These are phyloP conservation scores for Portevinia maculata DNA, from an alignment of 2,888 invertebrate genomes.

Conservation along the genomic window DNA sequence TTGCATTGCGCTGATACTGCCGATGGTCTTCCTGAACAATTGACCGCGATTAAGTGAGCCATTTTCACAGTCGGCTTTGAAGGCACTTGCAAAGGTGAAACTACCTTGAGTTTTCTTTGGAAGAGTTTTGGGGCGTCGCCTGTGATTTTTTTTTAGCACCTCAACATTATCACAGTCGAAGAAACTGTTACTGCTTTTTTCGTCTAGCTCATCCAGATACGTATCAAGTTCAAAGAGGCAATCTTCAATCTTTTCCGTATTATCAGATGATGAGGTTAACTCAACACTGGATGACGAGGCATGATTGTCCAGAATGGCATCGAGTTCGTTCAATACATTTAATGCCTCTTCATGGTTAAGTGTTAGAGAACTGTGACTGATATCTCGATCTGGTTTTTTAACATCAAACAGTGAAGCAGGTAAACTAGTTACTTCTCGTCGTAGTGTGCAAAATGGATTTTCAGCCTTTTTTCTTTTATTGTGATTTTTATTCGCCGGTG, in stretches of 20 bases:
- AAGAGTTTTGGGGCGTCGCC: constrained; percentile 55
- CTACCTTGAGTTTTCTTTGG: constrained; percentile 65
- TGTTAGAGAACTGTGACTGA: constrained; percentile 57
- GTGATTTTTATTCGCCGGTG: constrained; percentile 69
- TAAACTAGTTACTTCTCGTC: constrained; percentile 24
- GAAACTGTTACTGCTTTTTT: constrained; percentile 62
- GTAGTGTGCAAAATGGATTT: constrained; percentile 76
- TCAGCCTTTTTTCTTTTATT: constrained; percentile 73
- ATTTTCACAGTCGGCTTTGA: constrained; percentile 36
- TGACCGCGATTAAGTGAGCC: constrained; percentile 59
- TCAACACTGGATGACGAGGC: constrained; percentile 76
- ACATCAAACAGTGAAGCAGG: constrained; percentile 47
- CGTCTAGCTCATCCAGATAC: constrained; percentile 83
- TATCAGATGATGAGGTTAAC: constrained; percentile 49
- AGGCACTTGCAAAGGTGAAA: constrained; percentile 32
- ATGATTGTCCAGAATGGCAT: constrained; percentile 80
- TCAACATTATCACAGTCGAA: constrained; percentile 70
- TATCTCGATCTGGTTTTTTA: constrained; percentile 21
- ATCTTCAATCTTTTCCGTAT: constrained; percentile 81
- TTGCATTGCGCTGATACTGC: constrained; percentile 50
- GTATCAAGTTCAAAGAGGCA: constrained; percentile 84
- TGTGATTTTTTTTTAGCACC: constrained; percentile 36
- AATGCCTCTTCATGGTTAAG: constrained; percentile 77
- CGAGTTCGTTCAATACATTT: constrained; percentile 79
- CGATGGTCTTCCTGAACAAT: constrained; percentile 64